Evolutionary conservation across 2,113 vertebrate genomes (phyloP), one percentile per base, ranked within the genome.

Genomic region (Benitochromis conjunctus): DNA sequence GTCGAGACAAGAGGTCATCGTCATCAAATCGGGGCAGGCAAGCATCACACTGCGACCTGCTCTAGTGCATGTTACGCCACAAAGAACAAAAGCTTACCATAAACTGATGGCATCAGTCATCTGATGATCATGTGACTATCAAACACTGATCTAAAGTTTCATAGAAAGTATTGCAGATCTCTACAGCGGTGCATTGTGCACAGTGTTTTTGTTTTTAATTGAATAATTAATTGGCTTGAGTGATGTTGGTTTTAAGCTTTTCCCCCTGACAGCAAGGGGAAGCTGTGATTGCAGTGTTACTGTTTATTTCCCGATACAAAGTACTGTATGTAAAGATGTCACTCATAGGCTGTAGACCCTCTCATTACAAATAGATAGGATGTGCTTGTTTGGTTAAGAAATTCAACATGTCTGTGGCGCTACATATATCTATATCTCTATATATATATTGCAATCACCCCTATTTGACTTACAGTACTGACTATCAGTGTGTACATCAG

Each of bases 241-340:
- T 94, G 82, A 81, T 58, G 80, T 92, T 84, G 79, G 86, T 82
- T 80, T 87, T 84, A 13, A 88, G 82, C 69, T 90, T 88, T 83
- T 85, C 66, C 81, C 86, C 88, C 83, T 85, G 86, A 86, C 86
- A 84, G 66, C 57, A n/a, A 34, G 82, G 71, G 55, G 80, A 80
- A 80, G 80, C 85, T 83, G 91, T 85, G 84, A 55, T 92, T 91
- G 86, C 84, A 89, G 92, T 95, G 93, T 94, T 92, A 86, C 69
- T 26, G 34, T 88, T 92, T 93, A 71, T 92, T 93, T 93, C 87
- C 82, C 58, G 24, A 57, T 93, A 86, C 84, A 83, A 92, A 83
- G 89, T 92, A 93, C 89, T 95, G 92, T 95, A 93, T 91, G 91
- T 93, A 85, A 92, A 77, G 18, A 85, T 88, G 82, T 93, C 80